Evolutionary conservation across 2,113 vertebrate genomes (phyloP), one percentile per base, ranked within the genome.

Genomic region (Bambusicola thoracicus): DNA sequence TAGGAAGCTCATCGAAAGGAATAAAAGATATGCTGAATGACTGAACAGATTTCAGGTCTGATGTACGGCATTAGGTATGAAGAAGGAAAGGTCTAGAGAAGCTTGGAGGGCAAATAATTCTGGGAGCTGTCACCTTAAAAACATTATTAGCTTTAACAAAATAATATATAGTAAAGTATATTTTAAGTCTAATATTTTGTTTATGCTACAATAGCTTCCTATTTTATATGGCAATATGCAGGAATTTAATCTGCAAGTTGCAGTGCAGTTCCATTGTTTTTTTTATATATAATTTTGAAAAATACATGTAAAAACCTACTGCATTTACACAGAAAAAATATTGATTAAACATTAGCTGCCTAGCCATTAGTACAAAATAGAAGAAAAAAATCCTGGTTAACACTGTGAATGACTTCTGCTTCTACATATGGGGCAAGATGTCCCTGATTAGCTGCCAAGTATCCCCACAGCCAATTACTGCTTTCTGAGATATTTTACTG

Each of bases 1-100:
- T 94, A 97, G 92, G 75, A 92, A 75, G 36, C 43, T 87, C 93
- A 40, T 53, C 46, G 44, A 73, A 93, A 75, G 81, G 61, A 86
- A 90, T 73, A 81, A 92, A 92, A 74, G 34, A 59, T 90, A 49
- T 84, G 59, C 43, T 93, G 81, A 94, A 82, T 40, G 59, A 62
- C 9, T 41, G 56, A 95, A 72, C 46, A 81, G 44, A 81, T 93
- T 73, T 89, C 56, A 81, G 61, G 8, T 66, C 10, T 34, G 8
- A 46, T 48, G 38, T 8, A 65, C 16, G 22, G 55, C 20, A 46
- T 34, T 41, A 79, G 40, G 43, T 14, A 32, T 43, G 13, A 27
- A 13, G 78, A 69, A 16, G 61, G 8, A 84, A 17, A 66, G 2
- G 40, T n/a, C 8, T 2, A 46, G 53, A 76, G 62, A 81, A 79